These are phyloP conservation scores for Heliothis virescens DNA, from an alignment of 1,140 invertebrate genomes.

Conservation along the genomic window DNA sequence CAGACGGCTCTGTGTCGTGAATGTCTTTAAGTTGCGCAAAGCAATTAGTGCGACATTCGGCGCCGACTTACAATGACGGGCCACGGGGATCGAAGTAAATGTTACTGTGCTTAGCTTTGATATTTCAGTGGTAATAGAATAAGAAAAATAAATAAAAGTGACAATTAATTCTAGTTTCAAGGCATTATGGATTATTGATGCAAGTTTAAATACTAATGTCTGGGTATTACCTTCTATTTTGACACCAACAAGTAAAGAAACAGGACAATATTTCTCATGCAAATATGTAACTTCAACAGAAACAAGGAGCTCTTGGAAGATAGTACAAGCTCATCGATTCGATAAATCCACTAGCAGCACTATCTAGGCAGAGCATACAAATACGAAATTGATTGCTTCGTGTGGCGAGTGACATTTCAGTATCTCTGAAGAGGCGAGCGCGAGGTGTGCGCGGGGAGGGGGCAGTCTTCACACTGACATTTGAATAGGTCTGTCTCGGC, in stretches of 20 bases:
- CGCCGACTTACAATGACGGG: conserved; percentile 41
- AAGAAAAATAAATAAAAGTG: background rate
- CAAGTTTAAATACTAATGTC: no score
- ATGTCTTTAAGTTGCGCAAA: conserved; percentile 63
- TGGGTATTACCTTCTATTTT: background rate
- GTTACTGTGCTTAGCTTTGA: conserved; percentile 23
- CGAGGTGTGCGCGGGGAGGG: conserved; percentile 54
- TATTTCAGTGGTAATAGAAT: conserved; percentile 15
- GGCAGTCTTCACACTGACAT: conserved; percentile 79
- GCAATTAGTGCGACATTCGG: conserved; percentile 76
- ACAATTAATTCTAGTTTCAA: background rate
- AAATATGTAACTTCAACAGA: conserved; percentile 36
- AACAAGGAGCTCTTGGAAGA: conserved; percentile 34
- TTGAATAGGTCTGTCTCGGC: conserved; percentile 83
- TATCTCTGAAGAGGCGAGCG: conserved; percentile 62
- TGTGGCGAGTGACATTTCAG: conserved; percentile 84
- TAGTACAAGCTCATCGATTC: conserved; percentile 60
- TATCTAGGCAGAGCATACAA: conserved; percentile 81
- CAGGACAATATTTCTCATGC: background rate
- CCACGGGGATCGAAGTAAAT: conserved; percentile 16
- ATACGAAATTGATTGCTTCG: conserved; percentile 85
- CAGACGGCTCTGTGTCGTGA: conserved; percentile 63
- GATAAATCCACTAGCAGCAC: conserved; percentile 78
- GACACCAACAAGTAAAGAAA: background rate
- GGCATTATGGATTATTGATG: background rate